Base-by-base conservation (phyloP, 1,140 invertebrate genomes). In the Telenomus remus region DNA sequence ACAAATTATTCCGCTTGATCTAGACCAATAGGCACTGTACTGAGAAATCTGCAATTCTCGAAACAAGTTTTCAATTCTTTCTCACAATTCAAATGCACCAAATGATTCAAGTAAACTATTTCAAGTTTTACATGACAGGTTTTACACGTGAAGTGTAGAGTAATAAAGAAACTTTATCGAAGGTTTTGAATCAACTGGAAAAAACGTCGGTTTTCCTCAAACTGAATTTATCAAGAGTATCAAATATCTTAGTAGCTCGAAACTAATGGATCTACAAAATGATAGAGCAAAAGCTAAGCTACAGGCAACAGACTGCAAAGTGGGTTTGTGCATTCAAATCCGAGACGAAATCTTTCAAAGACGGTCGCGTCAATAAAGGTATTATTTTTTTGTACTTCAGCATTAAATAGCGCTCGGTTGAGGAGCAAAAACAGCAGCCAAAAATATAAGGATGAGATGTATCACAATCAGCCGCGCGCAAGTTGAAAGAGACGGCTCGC, bases 241-340 rank as follows among this genome's bases (percentile, higher is more conserved):
- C 19, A 10, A 61, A 61, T 61, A 50, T 51, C 59, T 64, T n/a
- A 60, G 54, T 15, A 48, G 42, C 14, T 53, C 63, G 19, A 39
- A 39, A 50, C 46, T 71, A 71, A 71, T 72, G 35, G 59, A 9
- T 11, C 59, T 59, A 15, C 11, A 37, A 57, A 71, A 71, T 71
- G 50, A 14, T 34, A 35, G 12, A 9, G 0, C 37, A 33, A 5
- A 39, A 39, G 37, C 37, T 12, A 8, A 44, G 43, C 43, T 44
- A 64, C 64, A 63, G 34, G 69, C 54, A 64, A 48, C 46, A 56
- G 55, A 66, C 55, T 73, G 70, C 56, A 61, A 73, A 61, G 44
- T 27, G 50, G 48, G 54, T 50, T 61, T 43, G n/a, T n/a, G 55
- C 35, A 54, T 73, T 65, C 48, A 73, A 60, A 59, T 48, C 14